phyloP scores from a whole-genome alignment of 2,888 invertebrate species.

The Cepaea hortensis region DNA sequence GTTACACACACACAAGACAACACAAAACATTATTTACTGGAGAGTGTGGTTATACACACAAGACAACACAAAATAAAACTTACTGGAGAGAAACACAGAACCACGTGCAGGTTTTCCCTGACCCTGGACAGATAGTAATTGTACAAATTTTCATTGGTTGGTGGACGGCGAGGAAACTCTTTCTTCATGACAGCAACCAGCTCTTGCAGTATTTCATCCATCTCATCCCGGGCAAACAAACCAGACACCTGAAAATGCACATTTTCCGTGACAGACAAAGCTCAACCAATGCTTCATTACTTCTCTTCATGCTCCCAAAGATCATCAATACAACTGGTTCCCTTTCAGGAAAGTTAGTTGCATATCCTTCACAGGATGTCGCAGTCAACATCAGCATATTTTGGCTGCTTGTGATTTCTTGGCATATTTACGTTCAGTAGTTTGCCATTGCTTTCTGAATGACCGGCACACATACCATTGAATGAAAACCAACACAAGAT shows the following conservation, averaged over 20 bases:
- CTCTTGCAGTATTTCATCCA: slow-evolving; percentile 94
- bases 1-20: no score
- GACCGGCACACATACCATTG: no score
- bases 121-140: slow-evolving; percentile 94
- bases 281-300: background rate
- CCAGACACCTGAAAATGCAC: slow-evolving; percentile 84
- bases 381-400: no score
- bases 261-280: background rate
- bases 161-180: slow-evolving; percentile 90
- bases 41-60: no score
- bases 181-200: slow-evolving; percentile 93
- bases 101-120: slow-evolving; percentile 94
- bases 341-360: no score
- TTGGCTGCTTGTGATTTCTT: no score
- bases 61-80: slow-evolving; percentile 51
- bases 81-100: slow-evolving; percentile 96
- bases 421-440: no score
- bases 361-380: no score
- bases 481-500: no score
- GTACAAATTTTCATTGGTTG: slow-evolving; percentile 94
- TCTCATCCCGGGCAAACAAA: slow-evolving; percentile 95
- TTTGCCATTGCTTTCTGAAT: no score
- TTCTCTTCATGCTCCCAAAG: background rate
- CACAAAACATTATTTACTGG: no score
- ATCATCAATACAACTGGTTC: no score